phyloP scores from a whole-genome alignment of 2,113 vertebrate genomes.

The Numenius arquata region DNA sequence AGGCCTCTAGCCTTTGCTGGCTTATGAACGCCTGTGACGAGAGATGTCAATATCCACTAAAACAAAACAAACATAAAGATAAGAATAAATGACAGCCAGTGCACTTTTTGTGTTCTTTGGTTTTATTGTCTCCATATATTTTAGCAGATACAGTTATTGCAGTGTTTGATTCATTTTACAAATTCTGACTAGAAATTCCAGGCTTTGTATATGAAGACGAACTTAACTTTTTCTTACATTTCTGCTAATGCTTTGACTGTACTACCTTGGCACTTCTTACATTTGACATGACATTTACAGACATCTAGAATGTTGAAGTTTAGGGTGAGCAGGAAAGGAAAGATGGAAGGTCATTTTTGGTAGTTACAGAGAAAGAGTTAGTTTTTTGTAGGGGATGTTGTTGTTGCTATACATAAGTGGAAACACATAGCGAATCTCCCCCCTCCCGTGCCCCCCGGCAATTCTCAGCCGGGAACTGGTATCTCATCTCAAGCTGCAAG shows the following conservation, averaged over 20 bases:
- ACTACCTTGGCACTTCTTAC: background rate
- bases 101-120: background rate
- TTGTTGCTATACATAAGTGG: background rate
- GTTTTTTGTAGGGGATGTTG: background rate
- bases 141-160: background rate
- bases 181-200: background rate
- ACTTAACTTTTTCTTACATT: background rate
- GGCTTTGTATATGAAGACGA: background rate
- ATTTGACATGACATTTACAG: background rate
- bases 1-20: background rate
- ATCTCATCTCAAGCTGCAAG: background rate
- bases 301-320: background rate
- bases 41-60: background rate
- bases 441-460: rapidly evolving
- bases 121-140: background rate
- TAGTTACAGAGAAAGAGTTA: background rate
- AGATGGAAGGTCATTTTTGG: background rate
- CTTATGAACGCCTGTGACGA: background rate
- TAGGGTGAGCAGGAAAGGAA: background rate
- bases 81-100: background rate
- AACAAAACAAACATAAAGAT: background rate
- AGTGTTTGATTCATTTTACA: background rate
- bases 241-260: background rate
- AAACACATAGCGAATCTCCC: background rate
- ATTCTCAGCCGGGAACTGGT: background rate